phyloP scores from a whole-genome alignment of 2,113 vertebrate species.

The Perca schrenkii region DNA sequence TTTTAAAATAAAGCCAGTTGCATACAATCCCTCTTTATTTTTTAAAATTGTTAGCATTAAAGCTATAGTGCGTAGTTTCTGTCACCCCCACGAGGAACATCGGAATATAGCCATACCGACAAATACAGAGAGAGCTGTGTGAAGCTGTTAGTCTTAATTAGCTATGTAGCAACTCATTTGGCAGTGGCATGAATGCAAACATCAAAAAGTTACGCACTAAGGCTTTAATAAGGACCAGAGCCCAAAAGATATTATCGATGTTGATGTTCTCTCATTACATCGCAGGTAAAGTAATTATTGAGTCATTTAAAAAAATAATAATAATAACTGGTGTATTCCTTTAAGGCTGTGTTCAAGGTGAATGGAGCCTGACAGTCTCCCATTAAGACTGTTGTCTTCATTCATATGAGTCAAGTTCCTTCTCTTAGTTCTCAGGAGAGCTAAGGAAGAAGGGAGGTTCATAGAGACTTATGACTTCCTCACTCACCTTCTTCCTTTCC shows the following conservation, averaged over 20 bases:
- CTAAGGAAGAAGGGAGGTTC: background rate
- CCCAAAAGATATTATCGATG: background rate
- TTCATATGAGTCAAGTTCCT: slow-evolving; percentile 40
- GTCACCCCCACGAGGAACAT: too few species aligned
- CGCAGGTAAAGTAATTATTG: background rate
- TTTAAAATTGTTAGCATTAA: background rate
- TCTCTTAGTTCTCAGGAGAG: slow-evolving; percentile 23
- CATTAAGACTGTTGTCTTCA: slow-evolving; percentile 38
- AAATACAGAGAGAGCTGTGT: too few species aligned
- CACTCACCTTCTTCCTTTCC: slow-evolving; percentile 9
- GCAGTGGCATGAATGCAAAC: too few species aligned
- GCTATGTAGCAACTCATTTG: too few species aligned
- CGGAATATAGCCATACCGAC: too few species aligned
- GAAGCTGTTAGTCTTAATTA: too few species aligned
- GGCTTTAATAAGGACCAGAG: background rate
- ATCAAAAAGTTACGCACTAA: too few species aligned
- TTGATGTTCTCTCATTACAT: background rate
- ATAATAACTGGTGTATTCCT: background rate
- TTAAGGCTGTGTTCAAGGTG: slow-evolving; percentile 26
- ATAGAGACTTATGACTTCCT: slow-evolving; percentile 37
- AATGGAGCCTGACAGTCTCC: slow-evolving; percentile 25
- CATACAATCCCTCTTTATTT: background rate
- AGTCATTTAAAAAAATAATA: background rate
- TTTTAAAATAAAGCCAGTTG: background rate
- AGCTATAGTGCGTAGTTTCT: too few species aligned